Evolutionary conservation across 2,113 vertebrate genomes (phyloP).

Genomic region (Upupa epops): DNA sequence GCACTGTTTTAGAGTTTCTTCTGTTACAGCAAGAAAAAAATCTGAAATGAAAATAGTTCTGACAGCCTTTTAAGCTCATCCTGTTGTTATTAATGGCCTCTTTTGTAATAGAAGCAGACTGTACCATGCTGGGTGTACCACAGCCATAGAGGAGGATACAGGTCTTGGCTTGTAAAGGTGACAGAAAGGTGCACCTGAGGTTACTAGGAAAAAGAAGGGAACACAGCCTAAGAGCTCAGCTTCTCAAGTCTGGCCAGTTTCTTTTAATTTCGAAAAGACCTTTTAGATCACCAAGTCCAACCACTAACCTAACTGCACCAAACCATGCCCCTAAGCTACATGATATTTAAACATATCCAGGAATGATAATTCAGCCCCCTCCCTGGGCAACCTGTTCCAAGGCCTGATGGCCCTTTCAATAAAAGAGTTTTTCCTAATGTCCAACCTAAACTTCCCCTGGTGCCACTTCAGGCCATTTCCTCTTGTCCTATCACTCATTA

Average conservation of each 20-base stretch:
- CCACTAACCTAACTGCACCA: too few species aligned
- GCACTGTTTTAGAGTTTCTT: not conserved
- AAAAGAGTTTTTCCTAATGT: too few species aligned
- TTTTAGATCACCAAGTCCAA: too few species aligned
- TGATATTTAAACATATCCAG: too few species aligned
- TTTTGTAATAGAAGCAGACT: not conserved
- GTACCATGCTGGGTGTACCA: not conserved
- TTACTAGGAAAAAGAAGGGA: not conserved
- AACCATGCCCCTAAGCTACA: too few species aligned
- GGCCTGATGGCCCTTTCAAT: too few species aligned
- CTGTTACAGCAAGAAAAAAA: constrained; percentile 8
- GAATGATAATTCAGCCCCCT: too few species aligned
- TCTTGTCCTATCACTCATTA: too few species aligned
- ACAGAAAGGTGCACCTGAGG: not conserved
- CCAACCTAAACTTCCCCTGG: too few species aligned
- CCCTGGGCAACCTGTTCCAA: too few species aligned
- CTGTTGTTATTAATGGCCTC: constrained; percentile 42
- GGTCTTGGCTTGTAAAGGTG: not conserved
- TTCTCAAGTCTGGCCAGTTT: not conserved
- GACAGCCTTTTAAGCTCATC: constrained; percentile 20
- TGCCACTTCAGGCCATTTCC: too few species aligned
- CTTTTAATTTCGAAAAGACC: not conserved
- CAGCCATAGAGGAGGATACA: not conserved
- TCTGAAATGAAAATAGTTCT: constrained; percentile 1
- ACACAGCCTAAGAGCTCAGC: not conserved